Base-by-base conservation (phyloP, 2,888 invertebrate species). In the Magallana nippona region DNA sequence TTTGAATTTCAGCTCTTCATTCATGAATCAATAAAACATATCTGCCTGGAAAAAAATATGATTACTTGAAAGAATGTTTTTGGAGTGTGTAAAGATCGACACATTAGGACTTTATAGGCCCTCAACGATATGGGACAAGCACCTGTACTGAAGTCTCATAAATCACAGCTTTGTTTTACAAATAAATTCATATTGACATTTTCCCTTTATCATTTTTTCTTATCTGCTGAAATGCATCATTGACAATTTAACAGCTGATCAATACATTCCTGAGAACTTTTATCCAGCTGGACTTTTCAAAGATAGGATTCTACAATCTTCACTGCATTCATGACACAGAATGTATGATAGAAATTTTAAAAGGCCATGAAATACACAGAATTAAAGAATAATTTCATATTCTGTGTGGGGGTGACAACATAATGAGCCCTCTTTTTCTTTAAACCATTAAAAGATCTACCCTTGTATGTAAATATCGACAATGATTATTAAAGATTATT, bases 131-230 rank as follows among this genome's bases (percentile, higher is more conserved):
- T 71, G 15, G 71, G 71, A 71, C 71, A 71, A 71, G 71, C 71
- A 71, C 71, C 71, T 71, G 71, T 71, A 27, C 27, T 71, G 22
- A 22, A 71, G 27, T 71, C 27, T 71, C 71, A 71, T 71, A 71
- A 71, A 71, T 71, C 71, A 71, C 19, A 22, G 71, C 71, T 71
- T 71, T 71, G 71, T 71, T 71, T 71, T 71, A 71, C 71, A 71
- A 71, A 60, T 60, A 60, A 60, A 71, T 71, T 71, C 71, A 22
- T 71, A 71, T 27, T 71, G 71, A 71, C 71, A 71, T 71, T 27
- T n/a, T 71, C 32, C 71, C 27, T 71, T 71, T 71, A 22, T 17
- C 60, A 60, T 60, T 19, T 60, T 44, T 60, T n/a, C 60, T 60
- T 60, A 60, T 60, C 60, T 60, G 60, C 60, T 60, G 60, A 60